Percentiles rank a stretch among this genome's conserved stretches.
Conservation (phyloP, 2,113 vertebrate genomes). For the Cygnus atratus region DNA sequence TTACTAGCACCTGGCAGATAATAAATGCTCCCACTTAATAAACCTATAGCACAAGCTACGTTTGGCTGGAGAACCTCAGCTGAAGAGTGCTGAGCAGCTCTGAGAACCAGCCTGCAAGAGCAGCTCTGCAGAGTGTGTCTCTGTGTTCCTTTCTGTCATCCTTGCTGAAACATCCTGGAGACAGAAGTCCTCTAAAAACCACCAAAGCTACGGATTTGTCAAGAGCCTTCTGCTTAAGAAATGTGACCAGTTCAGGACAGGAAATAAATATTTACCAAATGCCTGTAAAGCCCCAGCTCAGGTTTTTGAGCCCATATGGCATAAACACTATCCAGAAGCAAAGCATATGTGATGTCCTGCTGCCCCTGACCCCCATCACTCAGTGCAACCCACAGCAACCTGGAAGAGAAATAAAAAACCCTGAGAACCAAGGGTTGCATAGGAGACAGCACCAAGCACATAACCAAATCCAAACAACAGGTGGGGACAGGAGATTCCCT, state of each 20-base stretch:
- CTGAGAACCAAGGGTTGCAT: not conserved
- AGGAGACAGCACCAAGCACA: not conserved
- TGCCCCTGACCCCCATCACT: not conserved
- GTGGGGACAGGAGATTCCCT: not conserved
- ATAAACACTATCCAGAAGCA: not conserved
- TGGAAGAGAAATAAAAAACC: not conserved
- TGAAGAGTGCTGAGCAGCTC: not conserved
- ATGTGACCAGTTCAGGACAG: not conserved
- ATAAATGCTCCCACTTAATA: conserved; percentile 27
- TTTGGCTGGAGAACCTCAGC: not conserved
- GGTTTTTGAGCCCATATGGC: not conserved
- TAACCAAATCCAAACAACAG: not conserved
- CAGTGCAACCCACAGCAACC: not conserved
- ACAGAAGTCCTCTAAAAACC: not conserved
- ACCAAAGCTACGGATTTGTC: not conserved
- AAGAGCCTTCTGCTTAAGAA: not conserved
- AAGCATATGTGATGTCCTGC: fast-evolving
- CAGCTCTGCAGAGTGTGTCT: not conserved
- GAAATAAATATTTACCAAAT: not conserved
- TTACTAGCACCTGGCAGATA: conserved; percentile 25
- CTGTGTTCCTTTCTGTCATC: not conserved
- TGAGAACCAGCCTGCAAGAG: not conserved
- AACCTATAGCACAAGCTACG: not conserved
- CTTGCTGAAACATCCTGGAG: not conserved
- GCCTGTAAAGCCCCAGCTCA: not conserved